phyloP scores from a whole-genome alignment of 2,888 invertebrate species.

The Tiliacea citrago region DNA sequence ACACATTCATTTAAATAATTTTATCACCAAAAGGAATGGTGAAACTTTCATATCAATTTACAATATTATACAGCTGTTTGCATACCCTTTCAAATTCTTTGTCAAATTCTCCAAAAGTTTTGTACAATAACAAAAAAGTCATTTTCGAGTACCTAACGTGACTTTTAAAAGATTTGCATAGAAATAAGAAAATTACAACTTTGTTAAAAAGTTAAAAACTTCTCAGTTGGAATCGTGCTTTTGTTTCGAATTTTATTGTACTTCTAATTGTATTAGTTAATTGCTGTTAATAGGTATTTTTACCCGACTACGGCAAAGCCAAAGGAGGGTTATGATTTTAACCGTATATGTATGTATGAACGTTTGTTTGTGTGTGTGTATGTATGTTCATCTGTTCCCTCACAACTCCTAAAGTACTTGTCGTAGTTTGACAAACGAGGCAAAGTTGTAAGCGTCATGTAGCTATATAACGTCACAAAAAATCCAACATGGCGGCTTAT shows the following conservation, averaged over 20 bases:
- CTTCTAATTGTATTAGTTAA: slow-evolving; percentile 1
- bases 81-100: slow-evolving; percentile 36
- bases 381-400: no score
- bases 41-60: slow-evolving; percentile 28
- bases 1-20: not conserved
- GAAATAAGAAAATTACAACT: slow-evolving; percentile 66
- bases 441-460: no score
- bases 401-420: no score
- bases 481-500: no score
- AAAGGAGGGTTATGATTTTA: no score
- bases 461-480: no score
- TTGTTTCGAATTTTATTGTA: slow-evolving; percentile 20
- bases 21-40: not conserved
- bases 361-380: no score
- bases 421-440: no score
- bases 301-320: no score
- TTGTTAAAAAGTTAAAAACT: slow-evolving; percentile 56
- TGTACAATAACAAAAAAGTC: slow-evolving; percentile 54
- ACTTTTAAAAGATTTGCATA: slow-evolving; percentile 66
- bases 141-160: slow-evolving; percentile 33
- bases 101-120: slow-evolving; percentile 49
- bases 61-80: slow-evolving; percentile 16
- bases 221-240: slow-evolving; percentile 8
- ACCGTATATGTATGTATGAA: no score
- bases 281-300: not conserved